Percentiles rank a stretch among this genome's conserved stretches.
Evolutionary conservation across 2,113 vertebrate genomes (phyloP).

Genomic region (Thalassoma bifasciatum): DNA sequence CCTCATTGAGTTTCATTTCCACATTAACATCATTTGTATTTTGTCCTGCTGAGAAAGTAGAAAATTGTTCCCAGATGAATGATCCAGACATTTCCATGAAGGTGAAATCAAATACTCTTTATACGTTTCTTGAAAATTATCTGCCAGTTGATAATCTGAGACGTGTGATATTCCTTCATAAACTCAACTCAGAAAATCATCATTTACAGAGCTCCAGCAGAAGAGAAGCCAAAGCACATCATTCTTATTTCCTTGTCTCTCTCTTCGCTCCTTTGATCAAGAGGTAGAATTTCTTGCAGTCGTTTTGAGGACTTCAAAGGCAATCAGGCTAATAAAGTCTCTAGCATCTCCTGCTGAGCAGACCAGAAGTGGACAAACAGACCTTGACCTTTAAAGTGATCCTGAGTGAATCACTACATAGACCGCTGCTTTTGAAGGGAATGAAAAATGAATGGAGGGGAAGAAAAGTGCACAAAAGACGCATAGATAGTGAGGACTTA

Average conservation of each 20-base stretch:
- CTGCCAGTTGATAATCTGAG: not conserved
- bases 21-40: not conserved
- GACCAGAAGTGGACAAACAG: conserved; percentile 50
- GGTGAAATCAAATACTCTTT: conserved; percentile 1
- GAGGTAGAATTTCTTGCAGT: conserved; percentile 27
- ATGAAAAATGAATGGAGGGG: conserved; percentile 18
- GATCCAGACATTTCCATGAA: not conserved
- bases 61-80: conserved; percentile 5
- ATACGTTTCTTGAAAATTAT: not conserved
- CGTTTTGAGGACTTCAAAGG: conserved; percentile 66
- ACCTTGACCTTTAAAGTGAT: conserved; percentile 40
- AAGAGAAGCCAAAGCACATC: conserved; percentile 15
- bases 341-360: conserved; percentile 42
- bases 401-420: conserved; percentile 29
- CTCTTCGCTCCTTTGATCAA: conserved; percentile 54
- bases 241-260: conserved; percentile 33
- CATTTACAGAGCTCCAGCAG: not conserved
- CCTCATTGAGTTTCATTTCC: conserved; percentile 19
- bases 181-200: not conserved
- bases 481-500: conserved; percentile 7
- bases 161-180: not conserved
- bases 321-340: conserved; percentile 50
- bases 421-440: conserved; percentile 1
- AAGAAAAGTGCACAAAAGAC: conserved; percentile 1
- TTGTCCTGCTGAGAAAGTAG: not conserved